Percentiles rank a stretch among this genome's conserved stretches.
Conservation (phyloP, 2,113 vertebrate genomes). For the Chamaetylas fuelleborni region DNA sequence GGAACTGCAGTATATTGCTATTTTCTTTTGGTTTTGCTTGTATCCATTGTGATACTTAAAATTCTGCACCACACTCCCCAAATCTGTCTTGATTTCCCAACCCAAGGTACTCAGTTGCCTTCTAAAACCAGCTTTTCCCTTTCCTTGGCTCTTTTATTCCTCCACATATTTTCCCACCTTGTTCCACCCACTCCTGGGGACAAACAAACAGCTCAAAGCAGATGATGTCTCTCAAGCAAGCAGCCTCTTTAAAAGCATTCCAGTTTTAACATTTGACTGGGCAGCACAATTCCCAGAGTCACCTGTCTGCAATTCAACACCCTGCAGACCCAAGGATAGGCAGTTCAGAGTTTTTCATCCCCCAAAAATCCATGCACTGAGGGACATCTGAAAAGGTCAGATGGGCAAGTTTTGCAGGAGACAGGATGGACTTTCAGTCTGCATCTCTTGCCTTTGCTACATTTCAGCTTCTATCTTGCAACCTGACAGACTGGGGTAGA, state of each 20-base stretch:
- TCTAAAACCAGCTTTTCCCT: background rate
- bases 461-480: background rate
- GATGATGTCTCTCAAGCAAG: background rate
- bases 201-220: background rate
- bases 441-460: background rate
- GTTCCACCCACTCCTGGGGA: conserved; percentile 25
- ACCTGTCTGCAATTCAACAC: background rate
- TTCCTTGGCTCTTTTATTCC: conserved; percentile 32
- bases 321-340: background rate
- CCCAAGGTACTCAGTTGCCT: background rate
- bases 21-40: background rate
- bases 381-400: background rate
- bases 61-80: background rate
- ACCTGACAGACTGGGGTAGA: background rate
- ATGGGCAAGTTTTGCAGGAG: background rate
- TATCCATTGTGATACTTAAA: background rate
- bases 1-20: background rate
- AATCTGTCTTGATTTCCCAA: conserved; percentile 15
- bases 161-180: conserved; percentile 35
- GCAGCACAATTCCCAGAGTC: background rate
- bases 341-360: background rate
- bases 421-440: background rate
- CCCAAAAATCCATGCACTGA: background rate
- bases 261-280: background rate
- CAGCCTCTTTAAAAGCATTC: background rate